phyloP scores from a whole-genome alignment of 2,797 vertebrate species.

The Manis pentadactyla region DNA sequence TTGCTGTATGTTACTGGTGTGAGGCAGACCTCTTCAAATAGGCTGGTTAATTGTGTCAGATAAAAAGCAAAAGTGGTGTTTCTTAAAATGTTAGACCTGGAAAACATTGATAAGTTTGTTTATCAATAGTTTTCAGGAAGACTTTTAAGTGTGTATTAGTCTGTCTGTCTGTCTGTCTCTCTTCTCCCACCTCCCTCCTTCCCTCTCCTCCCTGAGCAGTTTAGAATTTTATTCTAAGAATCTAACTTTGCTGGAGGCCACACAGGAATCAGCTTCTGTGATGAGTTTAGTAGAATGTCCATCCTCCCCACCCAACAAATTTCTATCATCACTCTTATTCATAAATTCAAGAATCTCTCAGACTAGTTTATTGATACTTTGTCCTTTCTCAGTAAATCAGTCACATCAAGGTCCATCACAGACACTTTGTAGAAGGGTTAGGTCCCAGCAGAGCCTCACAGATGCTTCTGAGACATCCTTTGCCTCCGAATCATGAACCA shows the following conservation, averaged over 20 bases:
- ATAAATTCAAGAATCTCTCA: neutral
- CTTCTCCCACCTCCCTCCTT: neutral
- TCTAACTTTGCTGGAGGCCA: neutral
- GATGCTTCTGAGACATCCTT: neutral
- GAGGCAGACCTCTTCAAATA: neutral
- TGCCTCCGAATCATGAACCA: neutral
- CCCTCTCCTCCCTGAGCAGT: neutral
- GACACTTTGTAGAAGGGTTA: neutral
- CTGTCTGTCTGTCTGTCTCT: neutral
- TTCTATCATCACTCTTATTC: neutral
- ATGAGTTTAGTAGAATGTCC: neutral
- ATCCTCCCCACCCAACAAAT: neutral
- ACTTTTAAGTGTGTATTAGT: neutral
- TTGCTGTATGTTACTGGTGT: neutral
- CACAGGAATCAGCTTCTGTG: neutral
- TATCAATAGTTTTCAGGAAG: neutral
- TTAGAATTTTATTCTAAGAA: constrained; percentile 35
- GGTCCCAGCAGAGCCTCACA: neutral
- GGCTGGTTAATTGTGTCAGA: neutral
- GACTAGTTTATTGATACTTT: neutral
- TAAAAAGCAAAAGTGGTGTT: neutral
- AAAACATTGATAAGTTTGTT: neutral
- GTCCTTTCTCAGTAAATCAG: neutral
- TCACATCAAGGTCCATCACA: neutral
- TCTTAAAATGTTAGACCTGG: neutral